Evolutionary conservation across 2,113 vertebrate species (phyloP).

Genomic region (Notothenia coriiceps): DNA sequence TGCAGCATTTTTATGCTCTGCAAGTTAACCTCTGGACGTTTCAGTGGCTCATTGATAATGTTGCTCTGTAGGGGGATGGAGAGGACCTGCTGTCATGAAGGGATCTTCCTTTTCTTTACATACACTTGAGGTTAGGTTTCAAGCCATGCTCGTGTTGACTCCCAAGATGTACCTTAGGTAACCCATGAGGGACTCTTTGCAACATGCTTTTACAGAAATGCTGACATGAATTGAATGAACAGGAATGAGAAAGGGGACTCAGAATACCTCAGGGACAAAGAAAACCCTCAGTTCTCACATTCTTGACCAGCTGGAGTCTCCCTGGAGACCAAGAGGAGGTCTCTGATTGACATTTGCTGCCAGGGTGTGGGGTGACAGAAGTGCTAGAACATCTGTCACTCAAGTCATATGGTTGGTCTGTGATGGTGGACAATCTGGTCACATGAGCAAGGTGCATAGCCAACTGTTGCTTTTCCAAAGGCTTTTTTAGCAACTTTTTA

Average conservation of each 20-base stretch:
- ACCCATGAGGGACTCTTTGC: neutral
- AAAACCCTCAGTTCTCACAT: slow-evolving; percentile 48
- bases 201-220: slow-evolving; percentile 27
- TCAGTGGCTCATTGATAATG: neutral
- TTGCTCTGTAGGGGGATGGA: neutral
- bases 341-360: slow-evolving; percentile 72
- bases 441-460: too few species aligned
- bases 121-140: neutral
- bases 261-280: slow-evolving; percentile 58
- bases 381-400: slow-evolving; percentile 62
- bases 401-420: neutral
- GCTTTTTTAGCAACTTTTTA: neutral
- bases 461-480: neutral
- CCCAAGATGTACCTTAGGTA: neutral
- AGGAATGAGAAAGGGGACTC: slow-evolving; percentile 24
- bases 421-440: slow-evolving; percentile 3
- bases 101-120: neutral
- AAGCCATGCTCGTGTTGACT: neutral
- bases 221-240: slow-evolving; percentile 44
- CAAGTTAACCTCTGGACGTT: slow-evolving; percentile 1
- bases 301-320: slow-evolving; percentile 58
- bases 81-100: neutral
- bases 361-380: slow-evolving; percentile 42
- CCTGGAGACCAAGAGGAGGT: slow-evolving; percentile 46
- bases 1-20: neutral